These are phyloP conservation scores for Serranus cabrilla DNA, from an alignment of 2,797 vertebrate species.

Conservation along the genomic window DNA sequence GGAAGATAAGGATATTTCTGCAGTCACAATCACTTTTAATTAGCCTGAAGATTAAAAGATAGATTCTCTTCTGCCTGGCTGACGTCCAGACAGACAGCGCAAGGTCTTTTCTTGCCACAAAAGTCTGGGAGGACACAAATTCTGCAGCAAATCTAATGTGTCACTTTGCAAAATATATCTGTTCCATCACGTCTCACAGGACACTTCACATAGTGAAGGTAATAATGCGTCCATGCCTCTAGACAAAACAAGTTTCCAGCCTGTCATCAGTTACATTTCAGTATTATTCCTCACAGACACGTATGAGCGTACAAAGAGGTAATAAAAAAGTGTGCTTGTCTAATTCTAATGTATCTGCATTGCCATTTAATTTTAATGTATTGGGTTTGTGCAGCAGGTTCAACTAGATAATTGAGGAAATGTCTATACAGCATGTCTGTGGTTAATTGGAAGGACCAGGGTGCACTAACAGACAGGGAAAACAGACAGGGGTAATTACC, in stretches of 20 bases:
- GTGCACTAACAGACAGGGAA: constrained; percentile 60
- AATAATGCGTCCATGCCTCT: constrained; percentile 40
- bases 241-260: constrained; percentile 44
- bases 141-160: constrained; percentile 37
- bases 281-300: constrained; percentile 17
- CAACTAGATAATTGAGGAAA: constrained; percentile 50
- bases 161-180: constrained; percentile 52
- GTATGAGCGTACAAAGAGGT: background rate
- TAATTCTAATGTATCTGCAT: constrained; percentile 15
- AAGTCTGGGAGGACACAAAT: constrained; percentile 29
- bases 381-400: constrained; percentile 36
- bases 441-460: constrained; percentile 65
- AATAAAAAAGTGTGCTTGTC: constrained; percentile 19
- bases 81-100: constrained; percentile 26
- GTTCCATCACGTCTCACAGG: constrained; percentile 27
- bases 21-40: constrained; percentile 74
- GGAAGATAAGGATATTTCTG: constrained; percentile 69
- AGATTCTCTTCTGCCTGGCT: constrained; percentile 36
- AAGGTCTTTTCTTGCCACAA: constrained; percentile 43
- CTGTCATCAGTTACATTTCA: constrained; percentile 44
- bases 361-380: constrained; percentile 40
- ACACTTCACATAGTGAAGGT: constrained; percentile 27
- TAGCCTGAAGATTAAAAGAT: constrained; percentile 68
- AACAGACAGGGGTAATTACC: constrained; percentile 66
- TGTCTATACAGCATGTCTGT: constrained; percentile 43